Evolutionary conservation across 2,888 invertebrate genomes (phyloP).

Genomic region (Chouioia cunea): DNA sequence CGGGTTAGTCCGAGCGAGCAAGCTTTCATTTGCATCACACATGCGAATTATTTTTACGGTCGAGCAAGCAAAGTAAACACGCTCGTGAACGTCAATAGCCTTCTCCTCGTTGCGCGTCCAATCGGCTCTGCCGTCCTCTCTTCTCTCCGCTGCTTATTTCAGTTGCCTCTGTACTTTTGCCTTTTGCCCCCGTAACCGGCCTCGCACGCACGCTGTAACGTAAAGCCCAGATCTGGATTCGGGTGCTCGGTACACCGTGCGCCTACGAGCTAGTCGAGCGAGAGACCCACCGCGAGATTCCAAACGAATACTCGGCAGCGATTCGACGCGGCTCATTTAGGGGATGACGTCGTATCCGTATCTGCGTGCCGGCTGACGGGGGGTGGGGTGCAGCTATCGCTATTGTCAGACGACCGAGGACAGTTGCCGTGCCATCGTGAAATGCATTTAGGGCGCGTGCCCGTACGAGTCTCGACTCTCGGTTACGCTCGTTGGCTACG

Average conservation of each 20-base stretch:
- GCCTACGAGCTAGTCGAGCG: too few relatives aligned
- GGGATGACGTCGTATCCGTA: too few relatives aligned
- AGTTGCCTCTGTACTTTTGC: too few relatives aligned
- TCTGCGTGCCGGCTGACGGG: constrained; percentile 46
- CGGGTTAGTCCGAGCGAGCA: not conserved
- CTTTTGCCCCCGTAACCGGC: too few relatives aligned
- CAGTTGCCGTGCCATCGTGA: constrained; percentile 50
- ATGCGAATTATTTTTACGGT: constrained; percentile 66
- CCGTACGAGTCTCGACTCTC: constrained; percentile 1
- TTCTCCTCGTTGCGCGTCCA: not conserved
- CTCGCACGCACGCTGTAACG: too few relatives aligned
- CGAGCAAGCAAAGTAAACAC: constrained; percentile 66
- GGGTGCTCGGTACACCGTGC: too few relatives aligned
- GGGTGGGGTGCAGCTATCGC: constrained; percentile 46
- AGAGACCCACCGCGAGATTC: constrained; percentile 1
- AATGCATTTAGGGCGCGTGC: constrained; percentile 54
- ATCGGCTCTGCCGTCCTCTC: not conserved
- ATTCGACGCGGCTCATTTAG: constrained; percentile 60
- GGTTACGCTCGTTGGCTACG: constrained; percentile 14
- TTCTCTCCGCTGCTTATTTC: not conserved
- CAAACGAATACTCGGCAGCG: constrained; percentile 56
- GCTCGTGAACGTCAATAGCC: constrained; percentile 38
- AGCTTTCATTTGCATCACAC: constrained; percentile 66
- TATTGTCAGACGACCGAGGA: constrained; percentile 52
- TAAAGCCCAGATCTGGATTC: too few relatives aligned